Evolutionary conservation across 92 coral and sea anemone genomes (phyloP).

Genomic region (Chrysogorgia sp.): DNA sequence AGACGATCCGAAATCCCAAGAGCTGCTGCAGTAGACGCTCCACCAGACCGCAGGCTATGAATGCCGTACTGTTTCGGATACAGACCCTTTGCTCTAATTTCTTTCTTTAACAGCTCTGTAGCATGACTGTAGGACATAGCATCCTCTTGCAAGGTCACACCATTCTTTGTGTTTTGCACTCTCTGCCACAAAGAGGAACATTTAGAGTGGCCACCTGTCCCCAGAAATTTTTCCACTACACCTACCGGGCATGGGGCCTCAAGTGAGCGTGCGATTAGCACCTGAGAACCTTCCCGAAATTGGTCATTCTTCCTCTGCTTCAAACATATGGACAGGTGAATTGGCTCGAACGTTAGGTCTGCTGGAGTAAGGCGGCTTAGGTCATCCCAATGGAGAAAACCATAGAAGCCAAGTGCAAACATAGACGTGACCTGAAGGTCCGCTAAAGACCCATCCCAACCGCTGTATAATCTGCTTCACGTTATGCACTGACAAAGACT

Average conservation of each 20-base stretch:
- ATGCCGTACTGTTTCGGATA: too few relatives aligned
- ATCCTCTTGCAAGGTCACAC: background rate
- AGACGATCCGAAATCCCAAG: constrained; percentile 53
- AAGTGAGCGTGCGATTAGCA: background rate
- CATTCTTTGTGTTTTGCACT: constrained; percentile 4
- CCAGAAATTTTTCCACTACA: constrained; percentile 6
- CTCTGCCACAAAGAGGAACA: too few relatives aligned
- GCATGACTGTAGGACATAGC: constrained; percentile 4
- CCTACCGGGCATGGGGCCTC: constrained; percentile 9
- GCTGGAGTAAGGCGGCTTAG: too few relatives aligned
- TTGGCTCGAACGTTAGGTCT: background rate
- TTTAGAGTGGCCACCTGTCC: background rate
- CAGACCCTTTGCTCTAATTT: constrained; percentile 44
- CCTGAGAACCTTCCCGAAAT: too few relatives aligned
- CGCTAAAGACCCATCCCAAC: constrained; percentile 3
- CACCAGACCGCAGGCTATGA: constrained; percentile 65
- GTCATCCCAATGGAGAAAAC: too few relatives aligned
- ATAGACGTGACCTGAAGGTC: constrained; percentile 28
- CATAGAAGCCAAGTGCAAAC: constrained; percentile 13
- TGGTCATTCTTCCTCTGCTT: background rate
- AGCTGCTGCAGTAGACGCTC: constrained; percentile 60
- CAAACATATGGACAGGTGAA: background rate
- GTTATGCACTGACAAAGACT: too few relatives aligned
- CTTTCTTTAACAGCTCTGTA: constrained; percentile 19
- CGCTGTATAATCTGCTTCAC: too few relatives aligned